These are phyloP conservation scores for Entomyzon cyanotis DNA, from an alignment of 2,113 vertebrate species.

Conservation along the genomic window DNA sequence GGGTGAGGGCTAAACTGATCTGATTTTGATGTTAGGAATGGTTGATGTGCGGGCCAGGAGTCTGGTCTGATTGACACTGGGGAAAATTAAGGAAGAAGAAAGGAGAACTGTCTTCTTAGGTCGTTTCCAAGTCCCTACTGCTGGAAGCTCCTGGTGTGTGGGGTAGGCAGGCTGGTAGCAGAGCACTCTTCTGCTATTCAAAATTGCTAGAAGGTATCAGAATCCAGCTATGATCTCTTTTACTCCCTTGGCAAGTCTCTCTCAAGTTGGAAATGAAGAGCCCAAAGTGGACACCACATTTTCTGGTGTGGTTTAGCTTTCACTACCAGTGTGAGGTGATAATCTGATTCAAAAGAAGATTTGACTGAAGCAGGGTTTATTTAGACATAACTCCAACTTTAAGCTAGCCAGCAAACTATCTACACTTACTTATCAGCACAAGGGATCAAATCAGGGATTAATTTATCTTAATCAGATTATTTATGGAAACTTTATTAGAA, in stretches of 20 bases:
- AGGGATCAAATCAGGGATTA: conserved; percentile 24
- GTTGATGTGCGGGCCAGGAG: background rate
- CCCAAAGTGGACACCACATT: background rate
- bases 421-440: conserved; percentile 6
- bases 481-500: conserved; percentile 42
- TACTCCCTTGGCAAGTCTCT: background rate
- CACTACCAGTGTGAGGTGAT: background rate
- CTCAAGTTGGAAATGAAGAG: background rate
- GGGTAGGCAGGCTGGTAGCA: background rate
- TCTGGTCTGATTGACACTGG: background rate
- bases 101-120: background rate
- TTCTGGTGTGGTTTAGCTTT: background rate
- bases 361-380: background rate
- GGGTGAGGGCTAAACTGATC: background rate
- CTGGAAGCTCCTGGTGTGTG: background rate
- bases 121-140: background rate
- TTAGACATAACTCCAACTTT: background rate
- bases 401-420: background rate
- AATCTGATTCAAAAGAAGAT: background rate
- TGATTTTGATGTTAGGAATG: background rate
- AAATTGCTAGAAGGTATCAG: background rate
- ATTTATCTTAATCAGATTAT: conserved; percentile 43
- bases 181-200: background rate
- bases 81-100: background rate
- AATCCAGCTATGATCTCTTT: background rate